A percentile compares a stretch with the other conserved stretches of the same genome.
These are phyloP conservation scores for Ephestia elutella DNA, from an alignment of 1,140 invertebrate genomes.

Conservation along the genomic window DNA sequence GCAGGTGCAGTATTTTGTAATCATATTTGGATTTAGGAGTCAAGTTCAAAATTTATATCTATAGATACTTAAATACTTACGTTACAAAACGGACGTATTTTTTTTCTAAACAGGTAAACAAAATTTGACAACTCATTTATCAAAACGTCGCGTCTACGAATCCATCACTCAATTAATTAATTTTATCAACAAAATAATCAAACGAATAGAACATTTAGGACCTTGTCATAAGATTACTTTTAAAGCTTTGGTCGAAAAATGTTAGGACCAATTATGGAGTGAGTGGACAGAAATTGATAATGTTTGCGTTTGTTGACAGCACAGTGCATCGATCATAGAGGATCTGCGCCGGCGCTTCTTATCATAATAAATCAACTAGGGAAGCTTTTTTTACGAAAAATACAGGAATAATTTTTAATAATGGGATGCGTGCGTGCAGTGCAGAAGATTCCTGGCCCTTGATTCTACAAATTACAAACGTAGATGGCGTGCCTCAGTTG, in stretches of 20 bases:
- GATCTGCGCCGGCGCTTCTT: conserved; percentile 18
- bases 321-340: conserved; percentile 15
- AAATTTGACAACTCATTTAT: conserved; percentile 5
- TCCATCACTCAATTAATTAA: conserved; percentile 31
- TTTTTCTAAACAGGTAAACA: neutral
- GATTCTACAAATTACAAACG: no score
- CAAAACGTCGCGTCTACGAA: neutral
- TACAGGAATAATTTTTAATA: no score
- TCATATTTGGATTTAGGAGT: no score
- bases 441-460: no score
- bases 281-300: neutral
- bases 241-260: no score
- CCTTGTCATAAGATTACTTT: neutral
- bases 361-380: neutral
- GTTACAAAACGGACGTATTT: no score
- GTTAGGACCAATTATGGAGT: neutral
- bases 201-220: neutral
- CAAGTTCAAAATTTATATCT: no score
- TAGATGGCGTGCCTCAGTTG: no score
- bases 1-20: no score
- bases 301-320: conserved; percentile 4
- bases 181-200: conserved; percentile 13
- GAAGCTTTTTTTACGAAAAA: no score
- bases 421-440: no score
- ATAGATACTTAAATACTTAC: no score